These are phyloP conservation scores for Syrmaticus mikado DNA, from an alignment of 2,113 vertebrate genomes.

Conservation along the genomic window DNA sequence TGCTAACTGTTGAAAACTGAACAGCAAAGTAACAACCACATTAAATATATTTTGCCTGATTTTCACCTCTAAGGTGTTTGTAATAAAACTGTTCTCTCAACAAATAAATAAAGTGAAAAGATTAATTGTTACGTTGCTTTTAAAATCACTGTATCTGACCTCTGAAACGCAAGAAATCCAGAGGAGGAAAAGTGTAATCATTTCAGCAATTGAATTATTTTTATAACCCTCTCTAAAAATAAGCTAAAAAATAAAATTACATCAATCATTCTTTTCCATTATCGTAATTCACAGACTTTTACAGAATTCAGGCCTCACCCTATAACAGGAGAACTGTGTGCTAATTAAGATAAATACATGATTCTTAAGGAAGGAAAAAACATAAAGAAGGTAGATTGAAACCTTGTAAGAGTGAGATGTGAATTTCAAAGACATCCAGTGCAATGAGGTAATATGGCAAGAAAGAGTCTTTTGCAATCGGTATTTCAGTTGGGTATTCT, in stretches of 20 bases:
- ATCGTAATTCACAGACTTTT: neutral
- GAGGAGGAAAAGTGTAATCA: neutral
- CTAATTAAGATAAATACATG: neutral
- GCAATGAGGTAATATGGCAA: neutral
- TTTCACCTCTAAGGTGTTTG: neutral
- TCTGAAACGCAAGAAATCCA: neutral
- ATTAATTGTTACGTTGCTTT: neutral
- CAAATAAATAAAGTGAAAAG: neutral
- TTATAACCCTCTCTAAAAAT: neutral
- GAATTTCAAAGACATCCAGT: neutral
- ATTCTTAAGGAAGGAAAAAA: neutral
- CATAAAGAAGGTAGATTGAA: neutral
- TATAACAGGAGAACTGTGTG: neutral
- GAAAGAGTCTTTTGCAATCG: neutral
- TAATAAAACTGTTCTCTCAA: constrained; percentile 7
- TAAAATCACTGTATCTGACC: neutral
- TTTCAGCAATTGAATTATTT: neutral
- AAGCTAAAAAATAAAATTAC: neutral
- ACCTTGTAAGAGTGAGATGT: neutral
- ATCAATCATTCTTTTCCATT: neutral
- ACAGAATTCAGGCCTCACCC: neutral
- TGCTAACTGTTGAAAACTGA: neutral
- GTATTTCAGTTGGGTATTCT: neutral
- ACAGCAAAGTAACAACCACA: neutral
- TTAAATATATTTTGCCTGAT: neutral